Percentiles rank a stretch among this genome's conserved stretches.
phyloP scores from a whole-genome alignment of 2,113 vertebrate genomes.

The Typhlomys cinereus region DNA sequence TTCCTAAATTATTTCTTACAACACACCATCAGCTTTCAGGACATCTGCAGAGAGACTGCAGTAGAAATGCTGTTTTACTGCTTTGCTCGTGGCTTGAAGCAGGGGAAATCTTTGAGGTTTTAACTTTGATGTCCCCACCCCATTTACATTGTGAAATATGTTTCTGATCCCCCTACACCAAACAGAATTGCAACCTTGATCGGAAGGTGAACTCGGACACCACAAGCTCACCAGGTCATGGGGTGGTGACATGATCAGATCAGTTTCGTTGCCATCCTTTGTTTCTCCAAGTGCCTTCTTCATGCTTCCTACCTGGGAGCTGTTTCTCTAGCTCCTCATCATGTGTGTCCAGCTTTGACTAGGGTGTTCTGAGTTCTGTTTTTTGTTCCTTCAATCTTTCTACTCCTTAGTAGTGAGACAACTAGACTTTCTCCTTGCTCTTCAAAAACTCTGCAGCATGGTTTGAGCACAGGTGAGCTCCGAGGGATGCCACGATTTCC shows the following conservation, averaged over 20 bases:
- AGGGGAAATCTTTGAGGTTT: conserved; percentile 53
- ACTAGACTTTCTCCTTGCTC: conserved; percentile 31
- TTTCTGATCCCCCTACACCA: conserved; percentile 48
- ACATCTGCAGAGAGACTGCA: not conserved
- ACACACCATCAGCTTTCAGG: not conserved
- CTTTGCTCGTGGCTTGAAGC: conserved; percentile 23
- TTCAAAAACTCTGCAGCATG: conserved; percentile 10
- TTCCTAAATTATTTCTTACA: not conserved
- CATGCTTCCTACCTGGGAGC: not conserved
- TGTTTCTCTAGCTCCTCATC: not conserved
- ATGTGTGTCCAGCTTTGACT: not conserved
- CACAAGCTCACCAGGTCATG: conserved; percentile 27
- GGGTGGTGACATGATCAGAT: not conserved
- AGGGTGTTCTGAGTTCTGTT: not conserved
- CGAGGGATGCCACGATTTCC: not conserved
- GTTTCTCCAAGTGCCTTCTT: conserved; percentile 1
- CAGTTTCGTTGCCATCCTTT: not conserved
- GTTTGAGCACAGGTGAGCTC: conserved; percentile 24
- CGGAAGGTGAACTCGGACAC: conserved; percentile 30
- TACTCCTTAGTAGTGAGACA: conserved; percentile 6
- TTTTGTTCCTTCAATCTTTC: conserved; percentile 29
- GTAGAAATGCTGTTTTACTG: not conserved
- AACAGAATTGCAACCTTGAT: conserved; percentile 50
- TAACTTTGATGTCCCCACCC: conserved; percentile 63
- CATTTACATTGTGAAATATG: not conserved